These are phyloP conservation scores for Megastigmus dorsalis DNA, from an alignment of 2,888 invertebrate genomes.

Conservation along the genomic window DNA sequence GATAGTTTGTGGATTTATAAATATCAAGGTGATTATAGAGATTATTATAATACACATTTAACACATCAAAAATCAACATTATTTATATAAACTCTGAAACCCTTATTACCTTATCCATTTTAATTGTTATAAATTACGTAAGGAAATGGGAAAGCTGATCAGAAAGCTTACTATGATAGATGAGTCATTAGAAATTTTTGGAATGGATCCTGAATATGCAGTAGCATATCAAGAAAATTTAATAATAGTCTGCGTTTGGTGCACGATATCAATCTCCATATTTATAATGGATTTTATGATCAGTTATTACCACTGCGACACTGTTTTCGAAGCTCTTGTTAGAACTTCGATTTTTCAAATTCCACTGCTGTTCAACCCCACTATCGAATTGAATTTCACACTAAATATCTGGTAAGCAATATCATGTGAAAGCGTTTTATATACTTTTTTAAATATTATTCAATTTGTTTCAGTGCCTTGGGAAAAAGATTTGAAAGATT, in stretches of 20 bases:
- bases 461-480: conserved; percentile 1
- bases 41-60: too few relatives aligned
- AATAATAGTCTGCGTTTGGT: neutral
- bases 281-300: neutral
- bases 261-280: neutral
- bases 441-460: neutral
- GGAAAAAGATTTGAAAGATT: conserved; percentile 47
- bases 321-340: neutral
- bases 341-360: neutral
- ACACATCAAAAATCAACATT: too few relatives aligned
- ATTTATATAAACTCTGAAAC: too few relatives aligned
- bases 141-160: neutral
- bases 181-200: conserved; percentile 17
- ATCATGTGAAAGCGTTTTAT: neutral
- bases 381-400: conserved; percentile 16
- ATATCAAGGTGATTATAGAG: conserved; percentile 4
- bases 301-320: neutral
- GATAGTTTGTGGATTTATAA: neutral
- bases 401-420: conserved; percentile 8
- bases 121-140: neutral
- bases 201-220: conserved; percentile 16
- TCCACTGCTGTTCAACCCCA: neutral
- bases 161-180: neutral
- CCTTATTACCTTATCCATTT: neutral
- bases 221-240: neutral